Percentiles rank a stretch among this genome's conserved stretches.
Evolutionary conservation across 2,888 invertebrate genomes (phyloP).

Genomic region (Protophormia terraenovae): DNA sequence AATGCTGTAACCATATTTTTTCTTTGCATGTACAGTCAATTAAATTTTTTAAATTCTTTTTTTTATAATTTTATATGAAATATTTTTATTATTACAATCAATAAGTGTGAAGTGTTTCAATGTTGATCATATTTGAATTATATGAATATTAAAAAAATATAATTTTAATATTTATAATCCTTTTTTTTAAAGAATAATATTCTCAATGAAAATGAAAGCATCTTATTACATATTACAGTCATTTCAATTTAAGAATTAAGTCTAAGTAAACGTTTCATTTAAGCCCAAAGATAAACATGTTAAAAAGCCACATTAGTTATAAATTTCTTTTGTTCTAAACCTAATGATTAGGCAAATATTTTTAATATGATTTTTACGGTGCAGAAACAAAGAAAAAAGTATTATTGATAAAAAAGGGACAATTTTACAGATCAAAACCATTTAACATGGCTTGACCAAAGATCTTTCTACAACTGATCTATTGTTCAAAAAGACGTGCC

Average conservation of each 20-base stretch:
- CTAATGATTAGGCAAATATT: conserved; percentile 54
- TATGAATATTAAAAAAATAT: no score
- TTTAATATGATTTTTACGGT: conserved; percentile 25
- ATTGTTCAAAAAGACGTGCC: conserved; percentile 27
- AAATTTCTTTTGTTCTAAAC: neutral
- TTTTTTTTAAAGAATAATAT: neutral
- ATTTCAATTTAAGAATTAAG: neutral
- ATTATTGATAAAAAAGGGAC: conserved; percentile 17
- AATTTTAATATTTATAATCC: neutral
- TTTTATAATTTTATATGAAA: no score
- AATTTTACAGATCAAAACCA: conserved; percentile 21
- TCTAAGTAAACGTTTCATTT: neutral
- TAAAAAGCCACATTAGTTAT: conserved; percentile 38
- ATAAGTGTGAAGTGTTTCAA: no score
- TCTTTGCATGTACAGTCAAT: no score
- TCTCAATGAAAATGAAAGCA: neutral
- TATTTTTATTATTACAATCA: no score
- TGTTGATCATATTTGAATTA: no score
- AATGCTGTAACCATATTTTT: no score
- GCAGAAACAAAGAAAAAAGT: neutral
- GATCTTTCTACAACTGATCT: neutral
- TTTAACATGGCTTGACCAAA: conserved; percentile 38
- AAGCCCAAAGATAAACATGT: conserved; percentile 13
- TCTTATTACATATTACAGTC: neutral
- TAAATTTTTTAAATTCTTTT: no score